Evolutionary conservation across 1,140 invertebrate genomes (phyloP), one percentile per base, ranked within the genome.

Genomic region (Dreissena rostriformis): DNA sequence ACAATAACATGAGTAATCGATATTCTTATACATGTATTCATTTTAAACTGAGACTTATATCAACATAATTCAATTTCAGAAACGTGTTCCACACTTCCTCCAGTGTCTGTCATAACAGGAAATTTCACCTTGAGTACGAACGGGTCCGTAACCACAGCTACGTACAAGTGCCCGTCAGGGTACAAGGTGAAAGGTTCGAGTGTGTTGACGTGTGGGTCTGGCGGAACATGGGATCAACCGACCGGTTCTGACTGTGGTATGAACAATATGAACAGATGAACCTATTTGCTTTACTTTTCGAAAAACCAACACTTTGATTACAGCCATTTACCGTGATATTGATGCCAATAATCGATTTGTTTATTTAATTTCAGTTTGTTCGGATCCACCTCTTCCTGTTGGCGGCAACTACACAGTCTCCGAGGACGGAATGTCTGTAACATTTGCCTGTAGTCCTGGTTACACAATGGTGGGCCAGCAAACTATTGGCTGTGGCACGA

Each of bases 391-490:
- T 4, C 51, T 14, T 7, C 11, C 26, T 0, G 68, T 39, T 8
- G 68, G 53, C 10, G 52, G 78, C 6, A 72, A 55, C 14, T 28
- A 61, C 17, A 80, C 22, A 11, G 2, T 80, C 22, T 71, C 78
- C 10, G 52, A 63, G 7, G 78, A 80, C 51, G 55, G 68, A 4
- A 2, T 57, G 0, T 55, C n/a, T 22, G 53, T 80, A 15, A 51
- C n/a, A 24, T 80, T 71, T 19, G 0, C 14, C 0, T 80, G 78
- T 57, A 68, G 24, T 22, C 67, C 28, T 49, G 78, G 78, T 26
- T 80, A 71, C 57, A 72, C 57, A 19, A 80, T 80, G 78, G 22
- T 70, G 8, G 78, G 78, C 39, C 17, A 24, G 0, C 52, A 70
- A 7, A 67, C 28, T 19, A 24, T 57, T n/a, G 49, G 29, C 26